Evolutionary conservation across 2,888 invertebrate species (phyloP).

Genomic region (Busseola fusca): DNA sequence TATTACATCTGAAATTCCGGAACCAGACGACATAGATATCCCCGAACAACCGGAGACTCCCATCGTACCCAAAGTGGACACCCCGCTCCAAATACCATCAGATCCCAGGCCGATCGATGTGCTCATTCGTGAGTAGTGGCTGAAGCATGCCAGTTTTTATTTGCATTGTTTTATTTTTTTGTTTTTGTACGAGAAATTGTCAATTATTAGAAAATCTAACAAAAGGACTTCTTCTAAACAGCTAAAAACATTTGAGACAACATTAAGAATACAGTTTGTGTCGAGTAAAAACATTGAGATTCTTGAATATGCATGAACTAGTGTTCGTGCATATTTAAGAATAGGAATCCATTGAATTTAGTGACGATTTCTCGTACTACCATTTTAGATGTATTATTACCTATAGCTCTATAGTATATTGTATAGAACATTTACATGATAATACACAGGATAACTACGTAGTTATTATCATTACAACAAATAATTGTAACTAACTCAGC

Average conservation of each 20-base stretch:
- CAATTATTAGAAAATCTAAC: background rate
- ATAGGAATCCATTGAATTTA: background rate
- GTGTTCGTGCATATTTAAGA: background rate
- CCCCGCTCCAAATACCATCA: slow-evolving; percentile 71
- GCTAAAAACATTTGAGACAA: too few species aligned
- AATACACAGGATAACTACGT: slow-evolving; percentile 51
- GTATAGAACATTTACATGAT: slow-evolving; percentile 28
- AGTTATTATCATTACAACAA: slow-evolving; percentile 16
- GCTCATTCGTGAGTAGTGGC: slow-evolving; percentile 88
- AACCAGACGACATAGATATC: slow-evolving; percentile 53
- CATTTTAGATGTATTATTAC: slow-evolving; percentile 37
- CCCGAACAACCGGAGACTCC: slow-evolving; percentile 59
- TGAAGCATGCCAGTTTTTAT: slow-evolving; percentile 85
- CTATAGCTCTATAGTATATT: slow-evolving; percentile 18
- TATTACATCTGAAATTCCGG: slow-evolving; percentile 48
- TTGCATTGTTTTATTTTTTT: slow-evolving; percentile 75
- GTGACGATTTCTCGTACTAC: slow-evolving; percentile 36
- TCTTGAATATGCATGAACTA: too few species aligned
- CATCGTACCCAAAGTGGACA: slow-evolving; percentile 63
- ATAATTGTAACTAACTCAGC: slow-evolving; percentile 38
- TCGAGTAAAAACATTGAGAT: too few species aligned
- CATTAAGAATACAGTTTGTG: too few species aligned
- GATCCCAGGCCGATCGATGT: slow-evolving; percentile 75
- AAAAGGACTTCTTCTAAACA: too few species aligned
- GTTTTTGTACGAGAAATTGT: slow-evolving; percentile 62